A percentile compares a stretch with the other conserved stretches of the same genome.
phyloP scores from a whole-genome alignment of 2,888 invertebrate genomes.

The Pandemis heparana region DNA sequence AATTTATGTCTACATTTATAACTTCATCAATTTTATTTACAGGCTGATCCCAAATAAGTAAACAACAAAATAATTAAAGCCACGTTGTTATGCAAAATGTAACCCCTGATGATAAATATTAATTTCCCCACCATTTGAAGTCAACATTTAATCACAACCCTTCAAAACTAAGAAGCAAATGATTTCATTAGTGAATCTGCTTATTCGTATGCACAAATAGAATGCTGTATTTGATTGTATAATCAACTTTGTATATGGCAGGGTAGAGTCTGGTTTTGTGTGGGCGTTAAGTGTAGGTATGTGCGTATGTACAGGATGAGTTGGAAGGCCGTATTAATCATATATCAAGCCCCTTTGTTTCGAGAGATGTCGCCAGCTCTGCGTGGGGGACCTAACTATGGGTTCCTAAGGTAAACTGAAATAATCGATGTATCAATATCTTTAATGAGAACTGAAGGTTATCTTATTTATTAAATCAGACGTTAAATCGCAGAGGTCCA shows the following conservation, averaged over 20 bases:
- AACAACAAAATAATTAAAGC: constrained; percentile 28
- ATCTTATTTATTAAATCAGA: too few species aligned
- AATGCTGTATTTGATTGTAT: not conserved
- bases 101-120: constrained; percentile 63
- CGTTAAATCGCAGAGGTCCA: too few species aligned
- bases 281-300: constrained; percentile 24
- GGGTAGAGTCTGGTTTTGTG: constrained; percentile 8
- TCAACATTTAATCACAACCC: constrained; percentile 70
- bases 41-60: not conserved
- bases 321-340: constrained; percentile 74
- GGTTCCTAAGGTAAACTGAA: constrained; percentile 8
- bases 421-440: not conserved
- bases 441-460: not conserved
- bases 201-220: constrained; percentile 38
- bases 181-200: constrained; percentile 75
- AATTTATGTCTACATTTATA: not conserved
- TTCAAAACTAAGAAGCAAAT: constrained; percentile 64
- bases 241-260: not conserved
- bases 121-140: constrained; percentile 67
- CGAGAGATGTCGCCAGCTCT: constrained; percentile 59
- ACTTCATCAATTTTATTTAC: not conserved
- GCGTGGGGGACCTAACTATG: constrained; percentile 50
- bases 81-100: constrained; percentile 56
- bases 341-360: constrained; percentile 77
- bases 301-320: constrained; percentile 48